phyloP scores from a whole-genome alignment of 2,797 vertebrate genomes.

The Synanceia verrucosa region DNA sequence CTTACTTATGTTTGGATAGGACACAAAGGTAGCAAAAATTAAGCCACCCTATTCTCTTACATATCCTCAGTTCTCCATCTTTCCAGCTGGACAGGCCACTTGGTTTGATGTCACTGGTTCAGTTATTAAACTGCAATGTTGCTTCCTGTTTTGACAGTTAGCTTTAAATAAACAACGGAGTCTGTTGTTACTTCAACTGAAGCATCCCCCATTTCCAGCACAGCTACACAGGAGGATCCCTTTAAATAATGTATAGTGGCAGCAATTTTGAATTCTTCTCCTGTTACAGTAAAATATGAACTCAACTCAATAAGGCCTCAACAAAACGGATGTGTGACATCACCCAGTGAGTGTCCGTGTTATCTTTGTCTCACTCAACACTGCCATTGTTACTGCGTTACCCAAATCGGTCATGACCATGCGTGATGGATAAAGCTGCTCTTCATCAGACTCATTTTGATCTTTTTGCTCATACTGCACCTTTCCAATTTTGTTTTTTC shows the following conservation, averaged over 20 bases:
- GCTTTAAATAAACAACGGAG: constrained; percentile 22
- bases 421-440: constrained; percentile 13
- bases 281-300: constrained; percentile 24
- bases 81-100: background rate
- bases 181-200: constrained; percentile 38
- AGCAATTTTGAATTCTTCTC: constrained; percentile 20
- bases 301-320: constrained; percentile 14
- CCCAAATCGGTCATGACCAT: background rate
- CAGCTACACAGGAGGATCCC: constrained; percentile 26
- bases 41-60: background rate
- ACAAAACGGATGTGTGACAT: constrained; percentile 5
- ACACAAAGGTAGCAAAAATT: background rate
- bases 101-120: background rate
- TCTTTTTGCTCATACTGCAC: constrained; percentile 17
- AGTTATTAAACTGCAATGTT: background rate
- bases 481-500: constrained; percentile 34
- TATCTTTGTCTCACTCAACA: background rate
- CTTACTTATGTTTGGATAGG: background rate
- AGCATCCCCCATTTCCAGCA: constrained; percentile 16
- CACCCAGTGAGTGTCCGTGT: background rate
- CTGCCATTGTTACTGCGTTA: background rate
- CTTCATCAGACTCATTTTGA: constrained; percentile 32
- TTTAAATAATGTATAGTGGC: constrained; percentile 46
- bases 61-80: background rate
- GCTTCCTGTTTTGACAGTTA: constrained; percentile 3